Conservation (phyloP, 2,797 vertebrate genomes). For the Gastrophryne carolinensis region DNA sequence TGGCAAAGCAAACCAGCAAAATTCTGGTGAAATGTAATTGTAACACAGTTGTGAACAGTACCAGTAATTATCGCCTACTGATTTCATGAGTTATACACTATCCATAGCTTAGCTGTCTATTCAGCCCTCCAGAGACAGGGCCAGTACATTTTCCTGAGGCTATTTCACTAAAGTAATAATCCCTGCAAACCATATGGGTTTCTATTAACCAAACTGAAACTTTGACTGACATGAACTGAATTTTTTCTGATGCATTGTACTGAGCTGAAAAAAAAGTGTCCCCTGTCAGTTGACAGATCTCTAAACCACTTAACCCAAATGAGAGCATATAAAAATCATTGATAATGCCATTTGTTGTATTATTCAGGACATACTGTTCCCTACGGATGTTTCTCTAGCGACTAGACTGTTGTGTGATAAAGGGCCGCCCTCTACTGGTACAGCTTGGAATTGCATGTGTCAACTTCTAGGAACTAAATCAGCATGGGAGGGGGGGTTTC, state of each 20-base stretch:
- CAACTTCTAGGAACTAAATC: neutral
- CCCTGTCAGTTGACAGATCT: neutral
- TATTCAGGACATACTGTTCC: neutral
- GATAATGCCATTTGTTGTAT: neutral
- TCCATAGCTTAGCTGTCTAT: neutral
- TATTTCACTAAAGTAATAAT: neutral
- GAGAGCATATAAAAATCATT: neutral
- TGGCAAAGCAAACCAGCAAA: too few species aligned
- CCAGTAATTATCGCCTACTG: too few species aligned
- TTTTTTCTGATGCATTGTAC: neutral
- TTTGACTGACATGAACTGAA: neutral
- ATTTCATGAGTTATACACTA: neutral
- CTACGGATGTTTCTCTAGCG: neutral
- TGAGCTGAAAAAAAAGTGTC: neutral
- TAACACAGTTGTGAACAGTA: too few species aligned
- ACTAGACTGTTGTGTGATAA: neutral
- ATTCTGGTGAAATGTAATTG: too few species aligned
- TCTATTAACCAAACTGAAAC: neutral
- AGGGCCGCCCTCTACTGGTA: constrained; percentile 22
- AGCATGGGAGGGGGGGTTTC: too few species aligned
- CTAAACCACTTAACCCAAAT: neutral
- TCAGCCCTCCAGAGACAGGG: neutral
- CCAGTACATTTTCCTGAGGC: constrained; percentile 21
- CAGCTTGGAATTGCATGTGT: neutral
- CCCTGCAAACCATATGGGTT: neutral